phyloP scores from a whole-genome alignment of 2,113 vertebrate genomes.

The Odobenus rosmarus region DNA sequence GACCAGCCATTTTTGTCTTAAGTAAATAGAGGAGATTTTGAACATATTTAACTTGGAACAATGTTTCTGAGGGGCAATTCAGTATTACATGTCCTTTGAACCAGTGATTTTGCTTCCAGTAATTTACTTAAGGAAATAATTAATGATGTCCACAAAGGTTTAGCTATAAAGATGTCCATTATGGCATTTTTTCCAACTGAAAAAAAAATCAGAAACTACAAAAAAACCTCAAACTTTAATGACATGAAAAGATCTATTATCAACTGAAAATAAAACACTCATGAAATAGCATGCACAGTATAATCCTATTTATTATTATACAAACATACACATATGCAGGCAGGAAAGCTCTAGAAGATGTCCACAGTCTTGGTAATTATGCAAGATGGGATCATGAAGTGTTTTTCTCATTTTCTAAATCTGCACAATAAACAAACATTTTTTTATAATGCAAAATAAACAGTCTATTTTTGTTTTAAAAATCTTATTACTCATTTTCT shows the following conservation, averaged over 20 bases:
- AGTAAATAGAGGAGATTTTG: background rate
- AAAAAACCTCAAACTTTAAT: background rate
- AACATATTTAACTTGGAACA: background rate
- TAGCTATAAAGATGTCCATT: background rate
- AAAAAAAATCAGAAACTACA: background rate
- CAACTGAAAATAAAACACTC: background rate
- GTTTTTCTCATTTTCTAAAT: background rate
- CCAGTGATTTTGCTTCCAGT: background rate
- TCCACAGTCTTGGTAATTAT: background rate
- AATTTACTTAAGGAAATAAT: background rate
- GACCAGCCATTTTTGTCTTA: background rate
- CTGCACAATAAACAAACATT: background rate
- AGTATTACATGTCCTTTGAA: background rate
- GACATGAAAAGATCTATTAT: background rate
- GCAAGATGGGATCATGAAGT: background rate
- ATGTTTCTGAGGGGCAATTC: background rate
- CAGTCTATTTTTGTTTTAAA: background rate
- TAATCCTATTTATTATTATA: background rate
- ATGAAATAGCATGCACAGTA: background rate
- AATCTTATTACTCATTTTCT: background rate
- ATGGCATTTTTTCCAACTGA: background rate
- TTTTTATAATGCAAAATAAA: background rate
- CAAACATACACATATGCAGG: background rate
- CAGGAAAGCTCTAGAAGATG: background rate
- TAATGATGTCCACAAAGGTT: background rate